Evolutionary conservation across 2,797 vertebrate species (phyloP), one percentile per base, ranked within the genome.

Genomic region (Muscicapa comitata): DNA sequence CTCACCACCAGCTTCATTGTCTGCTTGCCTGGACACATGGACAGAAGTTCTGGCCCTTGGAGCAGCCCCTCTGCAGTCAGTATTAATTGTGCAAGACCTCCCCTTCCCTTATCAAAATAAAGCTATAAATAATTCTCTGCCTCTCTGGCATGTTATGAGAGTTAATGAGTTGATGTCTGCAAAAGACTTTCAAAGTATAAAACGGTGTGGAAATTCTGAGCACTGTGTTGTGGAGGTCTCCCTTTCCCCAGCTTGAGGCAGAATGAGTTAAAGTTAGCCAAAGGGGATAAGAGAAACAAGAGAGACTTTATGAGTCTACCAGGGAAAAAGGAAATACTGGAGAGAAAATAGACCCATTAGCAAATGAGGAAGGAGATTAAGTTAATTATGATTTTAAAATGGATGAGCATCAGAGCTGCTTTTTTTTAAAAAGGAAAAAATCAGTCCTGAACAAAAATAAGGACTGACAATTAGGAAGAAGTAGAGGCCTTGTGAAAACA

Each of bases 181-280:
- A 91, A 86, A 87, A 86, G 72, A 86, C 61, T 89, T 89, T 25
- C 67, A 74, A 96, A 78, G 40, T 66, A 76, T 92, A 53, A 87
- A 91, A 89, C 1, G 50, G 47, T 63, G 59, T 91, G 62, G 67
- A 91, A 94, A 86, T 85, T 90, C n/a, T 63, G 73, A 91, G 83
- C 2, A 1, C 61, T 73, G 51, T 86, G 79, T 86, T 95, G 57
- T 89, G 74, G 68, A 78, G 58, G 54, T 67, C n/a, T 93, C 53
- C 83, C 70, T 77, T 88, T 94, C 35, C 61, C n/a, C 42, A 65
- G 54, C 80, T 92, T 75, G 76, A 94, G 84, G 63, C 61, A 68
- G 85, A 94, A 94, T 9, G 88, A 93, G 94, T 95, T 97, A 94
- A 96, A 94, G 86, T 90, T 95, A 95, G 93, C 95, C 86, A 90